Evolutionary conservation across 2,113 vertebrate species (phyloP), one percentile per base, ranked within the genome.

Genomic region (Sisor rabdophorus): DNA sequence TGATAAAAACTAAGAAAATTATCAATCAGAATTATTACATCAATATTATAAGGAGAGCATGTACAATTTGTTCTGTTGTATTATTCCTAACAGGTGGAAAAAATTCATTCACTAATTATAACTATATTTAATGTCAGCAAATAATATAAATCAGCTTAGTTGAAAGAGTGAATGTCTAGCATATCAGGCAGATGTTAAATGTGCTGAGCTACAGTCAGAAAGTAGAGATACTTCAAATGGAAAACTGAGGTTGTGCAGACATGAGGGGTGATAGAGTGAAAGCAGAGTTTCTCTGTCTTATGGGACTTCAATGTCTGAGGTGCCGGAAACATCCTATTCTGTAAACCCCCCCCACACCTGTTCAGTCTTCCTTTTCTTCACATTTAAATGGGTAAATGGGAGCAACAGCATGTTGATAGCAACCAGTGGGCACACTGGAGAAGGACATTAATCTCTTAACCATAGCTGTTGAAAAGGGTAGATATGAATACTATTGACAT

Each of bases 291-390:
- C 10, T 53, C 53, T 53, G 54, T 78, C 60, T 78, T 72, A 81
- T 53, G 17, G n/a, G 67, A 74, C 47, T 64, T 82, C 70, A 79
- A 73, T 61, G 76, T 72, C 48, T 30, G 67, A 79, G 64, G 59
- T 75, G 30, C 77, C 36, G 65, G 71, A 70, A 73, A 70, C 58
- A 76, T 73, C 69, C 36, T 48, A 32, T 67, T 78, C 72, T 77
- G 76, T 81, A 63, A 53, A 63, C 77, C 73, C 69, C 79, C 73
- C 63, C 61, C 26, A 76, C 85, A 86, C 85, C 81, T 84, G 81
- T 64, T 80, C 44, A 30, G 65, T 61, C 79, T 73, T 67, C 61
- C 59, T 80, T 52, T 63, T 61, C 30, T 80, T 67, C 61, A 77
- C 55, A 73, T 59, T 24, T 19, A 16, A 9, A 55, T 55, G 9